A percentile compares a stretch with the other conserved stretches of the same genome.
Conservation (phyloP, 1,140 invertebrate genomes). For the Monochamus saltuarius region DNA sequence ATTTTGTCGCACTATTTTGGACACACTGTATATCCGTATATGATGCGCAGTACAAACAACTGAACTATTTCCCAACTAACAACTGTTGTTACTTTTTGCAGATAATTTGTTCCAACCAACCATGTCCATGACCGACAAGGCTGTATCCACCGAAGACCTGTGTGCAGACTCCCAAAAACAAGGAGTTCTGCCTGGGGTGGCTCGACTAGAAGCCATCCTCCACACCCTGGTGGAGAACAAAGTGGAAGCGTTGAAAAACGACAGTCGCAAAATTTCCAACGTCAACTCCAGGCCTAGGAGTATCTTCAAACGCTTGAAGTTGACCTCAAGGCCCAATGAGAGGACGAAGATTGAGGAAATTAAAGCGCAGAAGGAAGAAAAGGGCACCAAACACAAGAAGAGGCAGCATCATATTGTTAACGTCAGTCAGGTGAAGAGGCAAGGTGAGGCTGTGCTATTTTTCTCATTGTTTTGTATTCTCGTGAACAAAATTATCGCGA, state of each 20-base stretch:
- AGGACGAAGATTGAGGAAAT: constrained; percentile 22
- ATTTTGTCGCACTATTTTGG: too few species aligned
- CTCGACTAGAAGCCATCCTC: constrained; percentile 64
- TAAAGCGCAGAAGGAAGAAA: constrained; percentile 5
- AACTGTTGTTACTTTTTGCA: too few species aligned
- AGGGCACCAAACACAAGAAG: too few species aligned
- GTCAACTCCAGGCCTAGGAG: constrained; percentile 43
- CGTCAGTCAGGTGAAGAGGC: too few species aligned
- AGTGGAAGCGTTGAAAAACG: constrained; percentile 50
- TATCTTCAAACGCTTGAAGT: constrained; percentile 42
- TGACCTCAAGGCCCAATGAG: constrained; percentile 39
- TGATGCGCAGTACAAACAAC: too few species aligned
- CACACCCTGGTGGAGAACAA: constrained; percentile 67
- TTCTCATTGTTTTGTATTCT: too few species aligned
- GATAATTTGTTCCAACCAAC: neutral
- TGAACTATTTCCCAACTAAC: too few species aligned
- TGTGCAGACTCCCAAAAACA: constrained; percentile 38
- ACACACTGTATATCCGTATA: too few species aligned
- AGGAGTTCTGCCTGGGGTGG: constrained; percentile 52
- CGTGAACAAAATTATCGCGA: too few species aligned
- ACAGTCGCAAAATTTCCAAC: constrained; percentile 38
- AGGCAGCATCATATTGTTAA: too few species aligned
- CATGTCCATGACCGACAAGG: constrained; percentile 57
- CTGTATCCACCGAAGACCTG: constrained; percentile 66
- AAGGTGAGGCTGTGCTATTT: too few species aligned